Evolutionary conservation across 2,888 invertebrate genomes (phyloP), one percentile per base, ranked within the genome.

Genomic region (Halictus quadricinctus): DNA sequence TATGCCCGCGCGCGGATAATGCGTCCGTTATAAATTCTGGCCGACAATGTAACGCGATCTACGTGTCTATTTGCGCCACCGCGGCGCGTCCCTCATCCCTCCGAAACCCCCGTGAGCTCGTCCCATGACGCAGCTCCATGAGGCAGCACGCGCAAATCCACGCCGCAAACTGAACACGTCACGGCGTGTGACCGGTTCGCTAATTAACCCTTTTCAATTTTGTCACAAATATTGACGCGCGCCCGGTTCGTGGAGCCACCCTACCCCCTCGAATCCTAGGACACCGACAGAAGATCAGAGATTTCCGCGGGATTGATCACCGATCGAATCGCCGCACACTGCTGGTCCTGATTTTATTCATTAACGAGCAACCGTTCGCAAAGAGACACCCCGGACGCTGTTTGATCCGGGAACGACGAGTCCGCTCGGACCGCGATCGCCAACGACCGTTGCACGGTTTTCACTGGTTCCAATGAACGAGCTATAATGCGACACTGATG

Each of bases 121-220:
- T 25, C 36, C 21, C 76, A 43, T 60, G 75, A 43, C 48, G 78
- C 70, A 75, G 78, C 70, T 60, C 73, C 60, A 64, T 43, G 85
- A 64, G 41, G 80, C 81, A 70, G 84, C 73, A 58, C 84, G 85
- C 70, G 75, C 80, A 83, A 87, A 87, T 86, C 83, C 79, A 73
- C 72, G 83, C 86, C 84, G 82, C 84, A 84, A 89, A 89, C 88
- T 82, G 84, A 41, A 80, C 83, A 81, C 82, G 81, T 82, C 74
- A 78, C 74, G 73, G 79, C 81, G 88, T 83, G 76, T 83, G 76
- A n/a, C 82, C 83, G 89, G 79, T 76, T 84, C 81, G 84, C 88
- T 90, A 90, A 90, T 90, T 90, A 90, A 90, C 83, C 90, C 89
- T 90, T 90, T 90, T 90, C 87, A 90, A 90, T 90, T 89, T 90